Evolutionary conservation across 2,888 invertebrate genomes (phyloP).

Genomic region (Altica lythri): DNA sequence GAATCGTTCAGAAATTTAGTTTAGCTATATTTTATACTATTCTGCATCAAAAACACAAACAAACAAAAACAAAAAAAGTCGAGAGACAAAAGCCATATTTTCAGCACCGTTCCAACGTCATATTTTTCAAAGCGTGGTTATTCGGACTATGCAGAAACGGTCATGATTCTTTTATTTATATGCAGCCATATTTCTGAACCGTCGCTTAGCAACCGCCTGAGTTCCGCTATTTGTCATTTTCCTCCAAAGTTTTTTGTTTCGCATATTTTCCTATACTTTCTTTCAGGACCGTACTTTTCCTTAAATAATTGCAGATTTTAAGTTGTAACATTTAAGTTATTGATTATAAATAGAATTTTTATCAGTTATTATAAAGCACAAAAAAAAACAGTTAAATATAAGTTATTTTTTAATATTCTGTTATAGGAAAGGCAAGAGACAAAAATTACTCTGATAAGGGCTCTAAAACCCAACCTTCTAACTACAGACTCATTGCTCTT

Average conservation of each 20-base stretch:
- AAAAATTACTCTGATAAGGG: too few species aligned
- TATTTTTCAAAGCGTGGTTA: slow-evolving; percentile 31
- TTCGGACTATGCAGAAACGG: slow-evolving; percentile 48
- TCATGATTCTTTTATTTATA: slow-evolving; percentile 52
- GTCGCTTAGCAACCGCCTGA: slow-evolving; percentile 52
- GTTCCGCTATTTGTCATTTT: slow-evolving; percentile 55
- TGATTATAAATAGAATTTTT: too few species aligned
- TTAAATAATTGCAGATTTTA: too few species aligned
- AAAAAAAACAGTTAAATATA: too few species aligned
- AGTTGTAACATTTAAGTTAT: too few species aligned
- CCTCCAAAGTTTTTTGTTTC: slow-evolving; percentile 50
- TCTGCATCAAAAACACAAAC: neutral
- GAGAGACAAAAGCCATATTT: slow-evolving; percentile 15
- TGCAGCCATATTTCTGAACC: slow-evolving; percentile 53
- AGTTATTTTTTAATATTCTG: too few species aligned
- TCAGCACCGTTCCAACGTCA: slow-evolving; percentile 17
- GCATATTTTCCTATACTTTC: slow-evolving; percentile 50
- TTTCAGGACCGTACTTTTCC: too few species aligned
- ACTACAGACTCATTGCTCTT: too few species aligned
- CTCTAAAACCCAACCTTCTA: too few species aligned
- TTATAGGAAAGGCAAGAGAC: too few species aligned
- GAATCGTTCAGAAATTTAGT: neutral
- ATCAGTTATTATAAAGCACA: too few species aligned
- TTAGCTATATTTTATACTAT: neutral
- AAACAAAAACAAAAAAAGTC: neutral